phyloP scores from a whole-genome alignment of 1,140 invertebrate species.

The Drosophila tropicalis region DNA sequence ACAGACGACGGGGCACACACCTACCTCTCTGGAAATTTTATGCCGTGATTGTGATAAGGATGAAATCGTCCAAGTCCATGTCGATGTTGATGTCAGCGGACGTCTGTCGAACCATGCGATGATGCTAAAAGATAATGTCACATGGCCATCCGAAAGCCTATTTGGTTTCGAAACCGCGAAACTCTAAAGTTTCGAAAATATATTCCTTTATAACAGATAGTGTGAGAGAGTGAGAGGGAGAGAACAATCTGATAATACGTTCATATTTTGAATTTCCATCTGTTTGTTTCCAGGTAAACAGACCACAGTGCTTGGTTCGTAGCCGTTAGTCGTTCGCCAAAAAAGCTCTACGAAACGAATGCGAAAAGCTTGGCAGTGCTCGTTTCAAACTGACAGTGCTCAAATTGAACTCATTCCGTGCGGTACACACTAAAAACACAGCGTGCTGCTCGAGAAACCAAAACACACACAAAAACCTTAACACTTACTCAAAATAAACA shows the following conservation, averaged over 20 bases:
- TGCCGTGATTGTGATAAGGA: conserved; percentile 52
- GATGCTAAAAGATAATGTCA: conserved; percentile 55
- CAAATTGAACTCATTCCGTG: conserved; percentile 65
- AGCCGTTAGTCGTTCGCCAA: conserved; percentile 10
- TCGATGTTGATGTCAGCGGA: conserved; percentile 26
- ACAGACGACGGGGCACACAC: conserved; percentile 30
- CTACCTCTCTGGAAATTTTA: conserved; percentile 54
- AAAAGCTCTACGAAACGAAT: conserved; percentile 42
- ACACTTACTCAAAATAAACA: conserved; percentile 38
- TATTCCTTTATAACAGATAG: background rate
- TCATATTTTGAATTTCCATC: background rate
- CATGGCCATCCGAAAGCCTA: background rate
- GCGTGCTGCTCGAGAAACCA: conserved; percentile 48
- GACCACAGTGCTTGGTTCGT: background rate
- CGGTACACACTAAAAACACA: conserved; percentile 44
- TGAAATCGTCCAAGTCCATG: background rate
- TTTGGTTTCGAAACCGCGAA: background rate
- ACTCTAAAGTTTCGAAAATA: background rate
- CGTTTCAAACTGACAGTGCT: conserved; percentile 52
- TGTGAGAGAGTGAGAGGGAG: too few relatives aligned
- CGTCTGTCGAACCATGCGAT: conserved; percentile 35
- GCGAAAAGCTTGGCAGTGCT: conserved; percentile 51
- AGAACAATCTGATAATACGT: background rate
- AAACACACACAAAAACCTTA: conserved; percentile 21
- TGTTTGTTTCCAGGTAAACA: background rate